Evolutionary conservation across 2,888 invertebrate species (phyloP).

Genomic region (Hipparchia sbordonii): DNA sequence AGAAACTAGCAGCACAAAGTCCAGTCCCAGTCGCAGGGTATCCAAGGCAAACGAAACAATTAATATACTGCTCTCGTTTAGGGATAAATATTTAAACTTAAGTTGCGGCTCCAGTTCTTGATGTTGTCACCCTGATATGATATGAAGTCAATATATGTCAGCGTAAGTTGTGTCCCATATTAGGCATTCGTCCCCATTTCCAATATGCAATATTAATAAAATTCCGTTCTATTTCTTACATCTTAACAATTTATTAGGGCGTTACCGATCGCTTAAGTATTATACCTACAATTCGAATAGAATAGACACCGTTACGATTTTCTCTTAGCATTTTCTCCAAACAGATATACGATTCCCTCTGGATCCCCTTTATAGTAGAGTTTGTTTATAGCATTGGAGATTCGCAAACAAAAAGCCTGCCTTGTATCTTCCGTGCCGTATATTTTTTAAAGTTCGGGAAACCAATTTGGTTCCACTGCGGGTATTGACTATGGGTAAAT

Average conservation of each 20-base stretch:
- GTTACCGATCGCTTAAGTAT: slow-evolving; percentile 41
- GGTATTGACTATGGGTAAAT: slow-evolving; percentile 42
- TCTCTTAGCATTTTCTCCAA: slow-evolving; percentile 56
- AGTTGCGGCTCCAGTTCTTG: too few species aligned
- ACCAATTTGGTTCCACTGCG: slow-evolving; percentile 50
- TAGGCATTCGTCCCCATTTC: too few species aligned
- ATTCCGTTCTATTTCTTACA: too few species aligned
- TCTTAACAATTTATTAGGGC: slow-evolving; percentile 1
- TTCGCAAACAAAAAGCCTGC: slow-evolving; percentile 54
- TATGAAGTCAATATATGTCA: too few species aligned
- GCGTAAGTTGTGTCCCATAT: too few species aligned
- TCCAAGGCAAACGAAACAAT: too few species aligned
- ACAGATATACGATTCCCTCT: slow-evolving; percentile 54
- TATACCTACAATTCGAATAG: slow-evolving; percentile 40
- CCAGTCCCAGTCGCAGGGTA: too few species aligned
- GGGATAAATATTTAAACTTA: too few species aligned
- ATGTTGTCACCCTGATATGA: too few species aligned
- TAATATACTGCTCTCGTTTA: too few species aligned
- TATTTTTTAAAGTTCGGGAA: slow-evolving; percentile 54
- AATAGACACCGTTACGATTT: slow-evolving; percentile 49
- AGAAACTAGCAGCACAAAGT: too few species aligned
- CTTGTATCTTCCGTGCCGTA: slow-evolving; percentile 51
- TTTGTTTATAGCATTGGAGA: slow-evolving; percentile 61
- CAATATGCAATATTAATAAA: not conserved
- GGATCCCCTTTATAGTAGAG: slow-evolving; percentile 57